Evolutionary conservation across 2,113 vertebrate species (phyloP), one percentile per base, ranked within the genome.

Genomic region (Coryphaenoides rupestris): DNA sequence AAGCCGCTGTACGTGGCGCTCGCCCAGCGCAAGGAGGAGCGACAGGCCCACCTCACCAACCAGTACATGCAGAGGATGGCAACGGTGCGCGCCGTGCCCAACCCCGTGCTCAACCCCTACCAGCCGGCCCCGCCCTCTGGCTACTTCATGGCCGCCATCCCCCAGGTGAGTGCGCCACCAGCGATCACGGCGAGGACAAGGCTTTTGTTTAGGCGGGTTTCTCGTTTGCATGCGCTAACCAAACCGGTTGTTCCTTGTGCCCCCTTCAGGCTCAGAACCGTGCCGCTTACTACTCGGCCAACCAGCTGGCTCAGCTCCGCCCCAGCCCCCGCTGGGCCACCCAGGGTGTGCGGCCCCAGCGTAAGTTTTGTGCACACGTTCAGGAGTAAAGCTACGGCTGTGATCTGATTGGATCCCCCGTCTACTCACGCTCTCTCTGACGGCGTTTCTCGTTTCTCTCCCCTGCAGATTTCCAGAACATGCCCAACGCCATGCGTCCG

Each of bases 1-100:
- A 99, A 99, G 86, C 97, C 97, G 16, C 85, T 99, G 19, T 98
- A 98, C 70, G 96, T 99, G 87, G 96, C 97, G 65, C 90, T 98
- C 81, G 97, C 97, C 59, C 96, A 99, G 73, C 93, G 97, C 71
- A 98, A 99, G 78, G 96, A 99, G 81, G 97, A 99, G 79, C 94
- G 96, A 9, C 96, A 98, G 65, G 95, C 96, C 75, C 96, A 98
- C 72, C 92, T 99, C 55, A 99, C 96, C 81, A 98, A 98, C 84
- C 96, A 98, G 88, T 98, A 98, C 78, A 99, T 99, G 96, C 97
- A 99, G 92, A 95, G 96, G 78, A 96, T 99, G 97, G 96, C 97
- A 33, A 98, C 93, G 55, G 96, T 98, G 4, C 92, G 94, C 46
- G 93, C 96, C 69, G 97, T 99, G 65, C 97, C 96, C 79, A 99